These are phyloP conservation scores for Cyanoramphus novaezelandiae DNA, from an alignment of 2,113 vertebrate genomes.

Conservation along the genomic window DNA sequence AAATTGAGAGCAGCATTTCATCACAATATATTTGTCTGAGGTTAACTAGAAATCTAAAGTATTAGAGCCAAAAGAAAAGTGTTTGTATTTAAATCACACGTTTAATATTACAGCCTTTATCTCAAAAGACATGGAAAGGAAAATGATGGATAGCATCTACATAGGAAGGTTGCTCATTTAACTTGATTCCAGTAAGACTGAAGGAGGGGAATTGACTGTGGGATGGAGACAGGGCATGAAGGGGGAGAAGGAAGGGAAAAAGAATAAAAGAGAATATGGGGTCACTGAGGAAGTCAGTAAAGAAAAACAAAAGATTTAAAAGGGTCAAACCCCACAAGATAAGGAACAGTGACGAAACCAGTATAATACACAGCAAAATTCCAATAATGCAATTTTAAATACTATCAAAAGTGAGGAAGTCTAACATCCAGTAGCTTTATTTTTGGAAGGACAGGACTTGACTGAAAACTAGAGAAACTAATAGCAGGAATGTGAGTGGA, in stretches of 20 bases:
- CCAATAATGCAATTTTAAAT: not conserved
- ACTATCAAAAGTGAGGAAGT: not conserved
- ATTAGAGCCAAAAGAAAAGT: constrained; percentile 10
- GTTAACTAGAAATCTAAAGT: constrained; percentile 12
- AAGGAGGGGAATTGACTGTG: not conserved
- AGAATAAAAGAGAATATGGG: not conserved
- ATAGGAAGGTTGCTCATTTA: not conserved
- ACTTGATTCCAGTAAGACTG: not conserved
- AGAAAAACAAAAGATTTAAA: not conserved
- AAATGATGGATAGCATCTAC: not conserved
- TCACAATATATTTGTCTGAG: constrained; percentile 63
- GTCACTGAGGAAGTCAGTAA: not conserved
- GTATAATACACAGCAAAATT: not conserved
- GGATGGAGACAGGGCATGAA: not conserved
- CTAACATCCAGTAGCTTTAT: not conserved
- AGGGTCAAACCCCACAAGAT: not conserved
- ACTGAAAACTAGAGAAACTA: not conserved
- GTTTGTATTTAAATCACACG: not conserved
- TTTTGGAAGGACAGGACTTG: not conserved
- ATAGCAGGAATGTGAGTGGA: not conserved
- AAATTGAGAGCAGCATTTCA: constrained; percentile 34
- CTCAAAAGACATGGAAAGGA: not conserved
- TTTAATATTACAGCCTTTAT: not conserved
- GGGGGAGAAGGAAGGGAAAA: not conserved
- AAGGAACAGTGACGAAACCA: not conserved